Evolutionary conservation across 2,113 vertebrate species (phyloP), one percentile per base, ranked within the genome.

Genomic region (Nanger granti): DNA sequence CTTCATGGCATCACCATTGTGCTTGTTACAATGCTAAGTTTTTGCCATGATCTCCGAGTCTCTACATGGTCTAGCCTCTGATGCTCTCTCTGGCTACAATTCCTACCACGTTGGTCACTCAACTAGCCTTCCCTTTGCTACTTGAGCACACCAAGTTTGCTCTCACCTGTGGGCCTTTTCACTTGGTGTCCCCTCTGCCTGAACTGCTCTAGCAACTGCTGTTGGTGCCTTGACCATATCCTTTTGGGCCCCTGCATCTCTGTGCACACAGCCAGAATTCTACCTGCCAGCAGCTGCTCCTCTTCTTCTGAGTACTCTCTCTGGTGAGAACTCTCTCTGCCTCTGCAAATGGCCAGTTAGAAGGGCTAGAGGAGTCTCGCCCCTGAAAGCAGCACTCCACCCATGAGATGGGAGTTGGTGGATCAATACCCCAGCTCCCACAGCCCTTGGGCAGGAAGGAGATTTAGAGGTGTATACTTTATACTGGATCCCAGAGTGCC

Each of bases 31-130:
- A 84, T 5, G 20, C 79, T 13, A 5, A 5, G 31, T 69, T 18
- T 22, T 17, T 80, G 2, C 64, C 41, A 2, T 24, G 64, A 66
- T 8, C 47, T 64, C 64, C 0, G 0, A 1, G 13, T 55, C 22
- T 29, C 64, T 26, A 7, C 10, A 0, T 60, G 69, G 54, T 17
- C 76, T 41, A 76, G 85, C 54, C 29, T 69, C 49, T 57, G 20
- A 37, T 0, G 1, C 8, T 60, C 20, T 55, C 60, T 83, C 24
- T 44, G 66, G 31, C 59, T 37, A 17, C 57, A 37, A 2, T 47
- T 60, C n/a, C 41, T 12, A 47, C 34, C 57, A 55, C 20, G 8
- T 31, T 17, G 15, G 28, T 57, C 44, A 87, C 8, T 31, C 8
- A 64, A 14, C 14, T 47, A 88, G 37, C 37, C 54, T 62, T 82